phyloP scores from a whole-genome alignment of 2,113 vertebrate genomes.

The Mus spicilegus region DNA sequence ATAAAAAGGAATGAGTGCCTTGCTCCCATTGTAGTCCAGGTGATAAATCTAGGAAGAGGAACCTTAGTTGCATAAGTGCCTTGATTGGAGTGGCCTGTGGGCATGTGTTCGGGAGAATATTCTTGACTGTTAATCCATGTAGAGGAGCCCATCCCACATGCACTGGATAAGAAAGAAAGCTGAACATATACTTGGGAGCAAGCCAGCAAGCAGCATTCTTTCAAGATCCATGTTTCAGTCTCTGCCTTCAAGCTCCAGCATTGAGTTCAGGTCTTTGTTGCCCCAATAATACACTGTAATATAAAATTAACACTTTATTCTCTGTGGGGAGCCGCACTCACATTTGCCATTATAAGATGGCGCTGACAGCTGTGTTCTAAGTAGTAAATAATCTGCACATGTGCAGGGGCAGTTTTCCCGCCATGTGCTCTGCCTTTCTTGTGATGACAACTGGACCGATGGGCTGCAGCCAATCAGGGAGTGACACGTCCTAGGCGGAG shows the following conservation, averaged over 20 bases:
- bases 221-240: not conserved
- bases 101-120: not conserved
- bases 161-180: not conserved
- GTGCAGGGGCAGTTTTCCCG: too few species aligned
- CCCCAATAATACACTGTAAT: not conserved
- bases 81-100: not conserved
- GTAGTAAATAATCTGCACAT: too few species aligned
- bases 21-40: not conserved
- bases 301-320: not conserved
- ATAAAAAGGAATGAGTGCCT: not conserved
- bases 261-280: not conserved
- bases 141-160: not conserved
- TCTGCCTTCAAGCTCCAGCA: not conserved
- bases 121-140: not conserved
- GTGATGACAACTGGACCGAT: too few species aligned
- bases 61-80: not conserved
- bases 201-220: not conserved
- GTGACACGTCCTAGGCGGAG: too few species aligned
- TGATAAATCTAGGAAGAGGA: not conserved
- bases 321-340: too few species aligned
- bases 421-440: too few species aligned
- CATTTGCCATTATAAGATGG: too few species aligned
- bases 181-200: not conserved
- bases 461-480: too few species aligned
- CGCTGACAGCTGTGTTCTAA: too few species aligned